Percentiles rank a stretch among this genome's conserved stretches.
Evolutionary conservation across 2,797 vertebrate species (phyloP).

Genomic region (Darevskia nairensis): DNA sequence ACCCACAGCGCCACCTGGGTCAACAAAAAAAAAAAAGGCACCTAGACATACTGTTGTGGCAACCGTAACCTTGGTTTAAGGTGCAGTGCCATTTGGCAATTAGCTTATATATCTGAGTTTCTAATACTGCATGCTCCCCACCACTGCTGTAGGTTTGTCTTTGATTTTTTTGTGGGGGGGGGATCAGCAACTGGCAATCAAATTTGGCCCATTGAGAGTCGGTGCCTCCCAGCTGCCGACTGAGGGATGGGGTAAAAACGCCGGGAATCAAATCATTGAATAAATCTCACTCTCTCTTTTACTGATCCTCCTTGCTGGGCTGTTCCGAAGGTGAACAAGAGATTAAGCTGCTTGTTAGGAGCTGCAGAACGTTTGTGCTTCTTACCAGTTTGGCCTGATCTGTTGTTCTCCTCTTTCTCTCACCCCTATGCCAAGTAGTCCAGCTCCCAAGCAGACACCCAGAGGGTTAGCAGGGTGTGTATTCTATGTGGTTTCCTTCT

Average conservation of each 20-base stretch:
- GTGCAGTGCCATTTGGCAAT: no score
- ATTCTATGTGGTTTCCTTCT: not conserved
- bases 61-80: no score
- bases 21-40: no score
- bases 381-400: not conserved
- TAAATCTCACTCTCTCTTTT: not conserved
- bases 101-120: no score
- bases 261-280: not conserved
- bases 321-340: not conserved
- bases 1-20: no score
- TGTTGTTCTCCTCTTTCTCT: no score
- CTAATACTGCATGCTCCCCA: no score
- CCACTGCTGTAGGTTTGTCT: accelerated
- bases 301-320: not conserved
- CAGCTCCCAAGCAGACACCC: not conserved
- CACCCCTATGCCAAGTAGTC: no score
- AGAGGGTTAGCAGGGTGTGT: not conserved
- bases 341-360: not conserved
- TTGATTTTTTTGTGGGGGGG: not conserved
- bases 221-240: not conserved
- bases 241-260: not conserved
- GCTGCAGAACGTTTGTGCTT: not conserved
- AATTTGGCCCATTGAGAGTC: not conserved
- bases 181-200: not conserved
- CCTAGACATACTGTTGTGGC: no score